Base-by-base conservation (phyloP, 2,113 vertebrate genomes). In the Lepus americanus region DNA sequence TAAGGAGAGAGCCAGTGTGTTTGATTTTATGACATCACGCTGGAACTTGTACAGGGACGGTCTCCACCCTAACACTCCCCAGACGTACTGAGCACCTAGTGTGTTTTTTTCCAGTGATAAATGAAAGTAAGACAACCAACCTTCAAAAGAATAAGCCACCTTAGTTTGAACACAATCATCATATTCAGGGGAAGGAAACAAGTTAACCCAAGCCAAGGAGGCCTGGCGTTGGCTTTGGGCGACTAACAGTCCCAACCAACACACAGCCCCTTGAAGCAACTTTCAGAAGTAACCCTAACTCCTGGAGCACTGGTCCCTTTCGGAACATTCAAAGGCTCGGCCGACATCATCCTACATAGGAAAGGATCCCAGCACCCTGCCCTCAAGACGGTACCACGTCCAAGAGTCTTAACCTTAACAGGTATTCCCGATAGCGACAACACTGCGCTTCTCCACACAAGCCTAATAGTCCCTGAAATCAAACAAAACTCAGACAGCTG, bases 61-160 rank as follows among this genome's bases (percentile, higher is more conserved):
- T 96, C 97, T 97, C 96, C 97, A 92, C 78, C 82, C 94, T 63
- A 80, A 94, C 95, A 97, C 90, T 87, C 92, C 95, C 92, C 90
- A 91, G 79, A 74, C 88, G 87, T 78, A 89, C 96, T 93, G 36
- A 44, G 82, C 49, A 74, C 74, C 96, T 94, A 59, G 23, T 44
- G 95, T 97, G 86, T 97, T 82, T 83, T 91, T 97, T 98, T 93
- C 95, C 95, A 97, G 95, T 51, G 89, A 96, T 83, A 97, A 4
- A 97, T 78, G 92, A 96, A 96, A 89, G 94, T 87, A 95, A 89
- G 96, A 77, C 87, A 94, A 96, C 72, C 87, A 90, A 81, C 92
- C 96, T 97, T 94, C 87, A 93, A 89, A 89, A 22, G 91, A 97
- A 95, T 77, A 91, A 95, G 85, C 23, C 36, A 59, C 85, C 82